Evolutionary conservation across 2,797 vertebrate genomes (phyloP).

Genomic region (Acanthopagrus latus): DNA sequence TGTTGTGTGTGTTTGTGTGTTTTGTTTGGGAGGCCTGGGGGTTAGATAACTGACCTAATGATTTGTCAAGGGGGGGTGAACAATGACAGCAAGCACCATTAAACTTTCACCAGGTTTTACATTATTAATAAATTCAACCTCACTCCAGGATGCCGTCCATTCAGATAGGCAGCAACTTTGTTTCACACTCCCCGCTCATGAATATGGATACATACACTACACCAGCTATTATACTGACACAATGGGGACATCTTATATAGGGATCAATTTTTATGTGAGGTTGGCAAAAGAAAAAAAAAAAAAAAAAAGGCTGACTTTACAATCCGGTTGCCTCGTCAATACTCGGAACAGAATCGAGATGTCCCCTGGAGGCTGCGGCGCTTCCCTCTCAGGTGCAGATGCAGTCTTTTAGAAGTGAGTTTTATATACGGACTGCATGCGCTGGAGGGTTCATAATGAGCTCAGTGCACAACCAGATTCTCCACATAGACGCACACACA

Average conservation of each 20-base stretch:
- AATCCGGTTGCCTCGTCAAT: slow-evolving; percentile 27
- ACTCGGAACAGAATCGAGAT: slow-evolving; percentile 20
- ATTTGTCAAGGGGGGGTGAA: slow-evolving; percentile 22
- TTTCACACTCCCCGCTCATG: slow-evolving; percentile 46
- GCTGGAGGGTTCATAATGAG: slow-evolving; percentile 12
- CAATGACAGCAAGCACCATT: slow-evolving; percentile 59
- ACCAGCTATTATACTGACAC: slow-evolving; percentile 39
- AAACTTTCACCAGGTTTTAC: slow-evolving; percentile 66
- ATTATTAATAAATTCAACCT: slow-evolving; percentile 68
- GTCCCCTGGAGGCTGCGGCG: slow-evolving; percentile 11
- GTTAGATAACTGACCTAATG: slow-evolving; percentile 46
- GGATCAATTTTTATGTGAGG: slow-evolving; percentile 61
- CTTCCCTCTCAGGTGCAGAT: slow-evolving; percentile 13
- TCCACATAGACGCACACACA: slow-evolving; percentile 21
- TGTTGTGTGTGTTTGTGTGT: slow-evolving; percentile 4
- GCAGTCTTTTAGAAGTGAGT: slow-evolving; percentile 28
- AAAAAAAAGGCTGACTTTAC: slow-evolving; percentile 49
- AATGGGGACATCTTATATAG: slow-evolving; percentile 34
- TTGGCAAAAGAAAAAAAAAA: not conserved
- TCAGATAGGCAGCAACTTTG: slow-evolving; percentile 41
- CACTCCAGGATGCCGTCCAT: slow-evolving; percentile 34
- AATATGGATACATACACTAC: slow-evolving; percentile 61
- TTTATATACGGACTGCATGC: slow-evolving; percentile 44
- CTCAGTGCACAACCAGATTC: slow-evolving; percentile 44
- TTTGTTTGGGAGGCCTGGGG: not conserved